A percentile compares a stretch with the other conserved stretches of the same genome.
These are phyloP conservation scores for Adelognathus sp. DNA, from an alignment of 2,888 invertebrate species.

Conservation along the genomic window DNA sequence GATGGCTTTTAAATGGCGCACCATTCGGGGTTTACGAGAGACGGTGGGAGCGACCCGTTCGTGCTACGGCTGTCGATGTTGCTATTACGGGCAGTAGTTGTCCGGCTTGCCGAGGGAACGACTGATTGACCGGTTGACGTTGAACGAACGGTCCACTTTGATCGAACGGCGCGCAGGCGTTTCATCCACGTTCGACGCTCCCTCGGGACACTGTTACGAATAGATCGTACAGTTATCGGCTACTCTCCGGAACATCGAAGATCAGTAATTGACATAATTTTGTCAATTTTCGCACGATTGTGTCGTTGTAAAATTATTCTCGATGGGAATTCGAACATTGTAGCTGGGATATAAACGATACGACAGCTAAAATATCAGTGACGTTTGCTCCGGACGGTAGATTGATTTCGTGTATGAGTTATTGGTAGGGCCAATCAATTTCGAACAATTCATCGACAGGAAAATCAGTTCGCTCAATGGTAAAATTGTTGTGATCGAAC, in stretches of 20 bases:
- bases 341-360: too few species aligned
- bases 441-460: too few species aligned
- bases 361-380: too few species aligned
- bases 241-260: background rate
- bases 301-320: too few species aligned
- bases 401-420: too few species aligned
- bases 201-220: background rate
- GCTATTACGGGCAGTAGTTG: slow-evolving; percentile 5
- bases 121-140: slow-evolving; percentile 43
- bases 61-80: background rate
- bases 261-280: background rate
- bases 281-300: background rate
- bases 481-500: too few species aligned
- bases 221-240: background rate
- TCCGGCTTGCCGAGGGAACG: slow-evolving; percentile 4
- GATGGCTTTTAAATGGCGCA: slow-evolving; percentile 44
- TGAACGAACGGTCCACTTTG: slow-evolving; percentile 32
- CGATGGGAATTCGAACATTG: too few species aligned
- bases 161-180: background rate
- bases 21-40: background rate
- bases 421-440: too few species aligned
- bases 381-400: too few species aligned
- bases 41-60: background rate
- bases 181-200: background rate
- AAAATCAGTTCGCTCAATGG: too few species aligned